phyloP scores from a whole-genome alignment of 2,888 invertebrate genomes.

The Apamea anceps region DNA sequence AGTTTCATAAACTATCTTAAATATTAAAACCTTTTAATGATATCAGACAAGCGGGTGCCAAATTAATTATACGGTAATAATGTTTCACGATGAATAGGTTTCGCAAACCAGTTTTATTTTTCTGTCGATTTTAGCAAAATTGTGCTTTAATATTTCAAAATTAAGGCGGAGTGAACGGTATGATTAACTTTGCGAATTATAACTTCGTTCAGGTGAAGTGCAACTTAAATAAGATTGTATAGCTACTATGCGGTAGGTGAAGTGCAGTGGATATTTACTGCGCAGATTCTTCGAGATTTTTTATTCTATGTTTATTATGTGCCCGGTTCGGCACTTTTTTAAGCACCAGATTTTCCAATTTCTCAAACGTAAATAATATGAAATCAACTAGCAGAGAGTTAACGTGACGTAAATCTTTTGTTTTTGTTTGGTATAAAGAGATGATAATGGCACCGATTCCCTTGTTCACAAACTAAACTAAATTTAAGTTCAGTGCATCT shows the following conservation, averaged over 20 bases:
- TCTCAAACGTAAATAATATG: background rate
- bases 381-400: no score
- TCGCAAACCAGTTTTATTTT: background rate
- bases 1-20: constrained; percentile 46
- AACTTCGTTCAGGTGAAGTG: constrained; percentile 18
- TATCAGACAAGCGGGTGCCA: constrained; percentile 54
- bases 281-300: background rate
- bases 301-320: background rate
- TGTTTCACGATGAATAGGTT: constrained; percentile 50
- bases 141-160: constrained; percentile 2
- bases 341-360: background rate
- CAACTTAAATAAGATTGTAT: constrained; percentile 8
- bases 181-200: constrained; percentile 7
- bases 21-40: constrained; percentile 64
- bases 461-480: no score
- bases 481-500: no score
- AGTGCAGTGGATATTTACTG: constrained; percentile 2
- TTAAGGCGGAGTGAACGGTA: background rate
- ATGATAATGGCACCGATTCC: background rate
- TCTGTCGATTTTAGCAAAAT: constrained; percentile 2
- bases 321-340: background rate
- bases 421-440: background rate
- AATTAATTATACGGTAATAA: constrained; percentile 63
- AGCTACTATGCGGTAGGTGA: constrained; percentile 14
- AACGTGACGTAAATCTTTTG: background rate